phyloP scores from a whole-genome alignment of 2,888 invertebrate species.

The Herminia tarsipennalis region DNA sequence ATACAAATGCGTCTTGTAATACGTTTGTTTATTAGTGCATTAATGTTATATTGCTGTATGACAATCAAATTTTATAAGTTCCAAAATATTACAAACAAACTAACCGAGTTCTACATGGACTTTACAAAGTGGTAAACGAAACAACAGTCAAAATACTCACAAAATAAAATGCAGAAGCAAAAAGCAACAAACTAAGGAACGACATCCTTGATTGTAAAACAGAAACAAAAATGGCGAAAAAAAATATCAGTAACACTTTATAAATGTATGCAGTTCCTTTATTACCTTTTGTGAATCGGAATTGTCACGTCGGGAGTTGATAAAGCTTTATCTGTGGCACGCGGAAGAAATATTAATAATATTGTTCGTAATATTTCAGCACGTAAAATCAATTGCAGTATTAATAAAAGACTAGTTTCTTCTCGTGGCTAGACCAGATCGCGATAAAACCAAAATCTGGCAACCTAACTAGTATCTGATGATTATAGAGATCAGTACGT shows the following conservation, averaged over 20 bases:
- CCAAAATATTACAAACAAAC: neutral
- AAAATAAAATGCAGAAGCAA: slow-evolving; percentile 43
- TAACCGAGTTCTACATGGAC: neutral
- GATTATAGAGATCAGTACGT: too few species aligned
- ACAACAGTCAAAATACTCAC: slow-evolving; percentile 51
- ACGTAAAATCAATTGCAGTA: too few species aligned
- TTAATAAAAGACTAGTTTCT: too few species aligned
- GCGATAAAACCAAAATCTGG: too few species aligned
- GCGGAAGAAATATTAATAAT: slow-evolving; percentile 22
- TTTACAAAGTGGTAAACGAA: slow-evolving; percentile 20
- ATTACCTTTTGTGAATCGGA: slow-evolving; percentile 37
- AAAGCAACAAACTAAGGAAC: slow-evolving; percentile 43
- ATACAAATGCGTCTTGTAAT: too few species aligned
- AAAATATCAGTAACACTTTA: slow-evolving; percentile 28
- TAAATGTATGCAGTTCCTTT: slow-evolving; percentile 39
- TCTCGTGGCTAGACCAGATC: too few species aligned
- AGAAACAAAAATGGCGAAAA: slow-evolving; percentile 21
- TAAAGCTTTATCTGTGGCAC: slow-evolving; percentile 45
- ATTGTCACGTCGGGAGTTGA: slow-evolving; percentile 61
- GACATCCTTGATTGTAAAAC: slow-evolving; percentile 43
- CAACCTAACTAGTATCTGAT: neutral
- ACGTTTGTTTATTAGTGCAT: too few species aligned
- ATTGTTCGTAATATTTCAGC: neutral
- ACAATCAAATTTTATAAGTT: too few species aligned
- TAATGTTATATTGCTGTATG: too few species aligned